These are phyloP conservation scores for Synergus laeviventris DNA, from an alignment of 2,888 invertebrate species.

Conservation along the genomic window DNA sequence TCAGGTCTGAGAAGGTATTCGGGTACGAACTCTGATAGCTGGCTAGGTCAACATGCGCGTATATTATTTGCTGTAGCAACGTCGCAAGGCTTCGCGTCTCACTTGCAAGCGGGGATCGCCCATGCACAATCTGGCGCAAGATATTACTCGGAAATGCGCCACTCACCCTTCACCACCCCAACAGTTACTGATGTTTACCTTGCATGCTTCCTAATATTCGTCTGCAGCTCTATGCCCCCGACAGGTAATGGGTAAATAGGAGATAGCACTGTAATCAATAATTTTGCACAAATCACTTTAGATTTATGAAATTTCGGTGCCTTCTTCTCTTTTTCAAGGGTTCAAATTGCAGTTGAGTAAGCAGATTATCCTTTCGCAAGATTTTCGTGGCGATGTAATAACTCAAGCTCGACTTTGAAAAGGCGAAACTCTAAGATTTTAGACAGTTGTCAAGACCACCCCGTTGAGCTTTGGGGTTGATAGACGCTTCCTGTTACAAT, in stretches of 20 bases:
- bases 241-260: conserved; percentile 42
- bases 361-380: conserved; percentile 17
- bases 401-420: conserved; percentile 58
- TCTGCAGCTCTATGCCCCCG: conserved; percentile 43
- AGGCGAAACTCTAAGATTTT: conserved; percentile 60
- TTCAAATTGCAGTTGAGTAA: conserved; percentile 27
- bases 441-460: conserved; percentile 71
- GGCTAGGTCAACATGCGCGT: conserved; percentile 67
- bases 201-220: conserved; percentile 54
- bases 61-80: conserved; percentile 65
- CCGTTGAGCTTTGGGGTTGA: conserved; percentile 57
- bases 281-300: not conserved
- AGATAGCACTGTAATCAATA: not conserved
- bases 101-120: conserved; percentile 54
- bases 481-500: conserved; percentile 57
- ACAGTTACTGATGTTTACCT: conserved; percentile 63
- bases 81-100: conserved; percentile 58
- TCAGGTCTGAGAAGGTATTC: conserved; percentile 64
- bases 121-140: conserved; percentile 64
- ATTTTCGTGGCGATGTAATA: conserved; percentile 48
- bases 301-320: not conserved
- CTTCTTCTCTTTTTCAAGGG: not conserved
- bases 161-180: conserved; percentile 58
- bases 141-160: conserved; percentile 66
- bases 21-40: conserved; percentile 66